Evolutionary conservation across 2,797 vertebrate genomes (phyloP).

Genomic region (Staurois parvus): DNA sequence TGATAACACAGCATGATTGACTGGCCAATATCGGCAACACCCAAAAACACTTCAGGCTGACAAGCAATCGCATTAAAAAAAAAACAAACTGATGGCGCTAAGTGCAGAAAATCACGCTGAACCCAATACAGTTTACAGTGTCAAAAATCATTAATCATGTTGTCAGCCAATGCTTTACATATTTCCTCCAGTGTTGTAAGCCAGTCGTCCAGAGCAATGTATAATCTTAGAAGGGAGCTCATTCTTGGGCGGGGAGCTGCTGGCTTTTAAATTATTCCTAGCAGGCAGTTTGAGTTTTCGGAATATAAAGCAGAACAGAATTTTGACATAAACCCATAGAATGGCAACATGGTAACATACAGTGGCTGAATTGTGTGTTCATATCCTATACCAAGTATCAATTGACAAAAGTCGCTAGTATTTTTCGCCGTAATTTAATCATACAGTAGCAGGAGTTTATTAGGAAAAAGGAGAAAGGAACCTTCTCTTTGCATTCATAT

Average conservation of each 20-base stretch:
- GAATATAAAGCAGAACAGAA: conserved; percentile 81
- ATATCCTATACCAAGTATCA: neutral
- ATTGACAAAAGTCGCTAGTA: conserved; percentile 6
- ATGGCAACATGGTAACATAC: conserved; percentile 68
- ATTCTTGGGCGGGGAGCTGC: conserved; percentile 75
- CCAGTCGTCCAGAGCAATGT: conserved; percentile 72
- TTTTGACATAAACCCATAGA: conserved; percentile 70
- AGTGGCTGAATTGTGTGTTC: conserved; percentile 71
- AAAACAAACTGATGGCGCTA: conserved; percentile 65
- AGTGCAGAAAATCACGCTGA: conserved; percentile 58
- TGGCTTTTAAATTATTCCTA: conserved; percentile 85
- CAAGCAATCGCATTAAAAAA: conserved; percentile 62
- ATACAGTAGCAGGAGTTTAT: neutral
- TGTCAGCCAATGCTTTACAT: conserved; percentile 70
- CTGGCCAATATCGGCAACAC: conserved; percentile 40
- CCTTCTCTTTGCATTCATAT: neutral
- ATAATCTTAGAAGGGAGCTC: conserved; percentile 74
- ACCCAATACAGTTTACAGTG: conserved; percentile 73
- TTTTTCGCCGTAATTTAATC: neutral
- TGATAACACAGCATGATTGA: conserved; percentile 50
- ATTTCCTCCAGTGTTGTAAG: conserved; percentile 70
- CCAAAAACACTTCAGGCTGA: conserved; percentile 49
- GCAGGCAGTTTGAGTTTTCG: conserved; percentile 77
- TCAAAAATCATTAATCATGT: conserved; percentile 81
- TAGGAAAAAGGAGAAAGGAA: neutral